Percentiles rank a stretch among this genome's conserved stretches.
Evolutionary conservation across 2,113 vertebrate genomes (phyloP).

Genomic region (Shinisaurus crocodilurus): DNA sequence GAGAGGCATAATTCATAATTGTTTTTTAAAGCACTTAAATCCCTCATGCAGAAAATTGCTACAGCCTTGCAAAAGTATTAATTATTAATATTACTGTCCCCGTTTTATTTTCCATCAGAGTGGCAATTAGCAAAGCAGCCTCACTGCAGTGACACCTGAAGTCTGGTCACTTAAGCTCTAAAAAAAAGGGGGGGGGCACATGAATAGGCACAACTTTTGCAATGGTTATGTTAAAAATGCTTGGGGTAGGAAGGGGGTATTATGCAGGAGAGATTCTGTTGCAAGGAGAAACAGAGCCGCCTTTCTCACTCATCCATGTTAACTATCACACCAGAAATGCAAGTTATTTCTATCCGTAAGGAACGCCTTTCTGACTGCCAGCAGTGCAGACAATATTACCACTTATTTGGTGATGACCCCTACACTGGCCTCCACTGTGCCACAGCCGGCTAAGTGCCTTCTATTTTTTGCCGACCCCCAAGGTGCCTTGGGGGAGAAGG

Average conservation of each 20-base stretch:
- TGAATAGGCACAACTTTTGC: background rate
- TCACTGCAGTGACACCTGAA: constrained; percentile 30
- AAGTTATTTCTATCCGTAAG: constrained; percentile 83
- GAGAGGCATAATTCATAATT: constrained; percentile 26
- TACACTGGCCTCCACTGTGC: constrained; percentile 76
- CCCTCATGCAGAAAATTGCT: constrained; percentile 30
- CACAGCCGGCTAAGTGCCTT: constrained; percentile 63
- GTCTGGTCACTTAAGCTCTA: rapidly evolving
- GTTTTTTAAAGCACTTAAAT: constrained; percentile 33
- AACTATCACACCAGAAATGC: constrained; percentile 74
- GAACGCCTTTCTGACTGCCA: constrained; percentile 71
- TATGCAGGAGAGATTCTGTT: constrained; percentile 31
- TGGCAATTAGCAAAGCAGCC: constrained; percentile 47
- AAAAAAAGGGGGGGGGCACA: background rate
- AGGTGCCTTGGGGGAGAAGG: constrained; percentile 76
- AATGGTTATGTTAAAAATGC: background rate
- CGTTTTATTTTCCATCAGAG: constrained; percentile 56
- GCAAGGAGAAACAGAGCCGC: constrained; percentile 74
- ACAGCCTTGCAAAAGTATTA: constrained; percentile 12
- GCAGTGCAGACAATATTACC: constrained; percentile 77
- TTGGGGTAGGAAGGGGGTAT: background rate
- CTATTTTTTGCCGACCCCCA: constrained; percentile 65
- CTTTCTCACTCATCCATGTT: constrained; percentile 73
- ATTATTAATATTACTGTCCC: constrained; percentile 35
- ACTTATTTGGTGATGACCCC: constrained; percentile 81